These are phyloP conservation scores for Sphaerodactylus townsendi DNA, from an alignment of 2,113 vertebrate species.

Conservation along the genomic window DNA sequence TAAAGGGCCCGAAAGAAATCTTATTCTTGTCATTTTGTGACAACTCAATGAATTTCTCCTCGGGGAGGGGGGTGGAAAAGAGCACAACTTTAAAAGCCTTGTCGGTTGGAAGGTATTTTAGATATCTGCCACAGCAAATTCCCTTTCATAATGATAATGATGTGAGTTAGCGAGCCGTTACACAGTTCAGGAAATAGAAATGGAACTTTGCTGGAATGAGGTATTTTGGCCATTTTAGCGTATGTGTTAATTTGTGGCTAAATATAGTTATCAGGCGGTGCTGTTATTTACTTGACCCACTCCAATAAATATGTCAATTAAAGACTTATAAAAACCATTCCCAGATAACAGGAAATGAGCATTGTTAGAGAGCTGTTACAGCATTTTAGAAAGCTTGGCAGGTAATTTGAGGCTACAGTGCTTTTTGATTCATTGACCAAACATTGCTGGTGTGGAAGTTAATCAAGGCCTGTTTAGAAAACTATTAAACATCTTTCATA, in stretches of 20 bases:
- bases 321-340: conserved; percentile 33
- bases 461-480: conserved; percentile 37
- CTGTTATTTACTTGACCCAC: conserved; percentile 4
- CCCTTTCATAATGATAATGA: conserved; percentile 39
- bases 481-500: conserved; percentile 30
- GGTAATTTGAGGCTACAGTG: conserved; percentile 26
- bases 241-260: conserved; percentile 44
- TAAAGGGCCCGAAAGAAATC: conserved; percentile 35
- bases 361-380: conserved; percentile 18
- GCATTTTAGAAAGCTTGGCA: conserved; percentile 24
- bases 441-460: background rate
- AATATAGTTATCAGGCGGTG: conserved; percentile 34
- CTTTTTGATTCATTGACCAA: conserved; percentile 49
- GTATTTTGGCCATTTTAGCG: conserved; percentile 19
- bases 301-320: conserved; percentile 43
- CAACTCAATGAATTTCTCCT: conserved; percentile 51
- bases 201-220: conserved; percentile 17
- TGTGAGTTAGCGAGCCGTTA: conserved; percentile 34
- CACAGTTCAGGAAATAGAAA: conserved; percentile 32
- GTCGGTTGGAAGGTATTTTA: conserved; percentile 32
- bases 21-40: conserved; percentile 39
- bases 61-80: background rate
- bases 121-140: conserved; percentile 42
- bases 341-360: conserved; percentile 12
- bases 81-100: conserved; percentile 47